Evolutionary conservation across 2,888 invertebrate species (phyloP), one percentile per base, ranked within the genome.

Genomic region (Operophtera brumata): DNA sequence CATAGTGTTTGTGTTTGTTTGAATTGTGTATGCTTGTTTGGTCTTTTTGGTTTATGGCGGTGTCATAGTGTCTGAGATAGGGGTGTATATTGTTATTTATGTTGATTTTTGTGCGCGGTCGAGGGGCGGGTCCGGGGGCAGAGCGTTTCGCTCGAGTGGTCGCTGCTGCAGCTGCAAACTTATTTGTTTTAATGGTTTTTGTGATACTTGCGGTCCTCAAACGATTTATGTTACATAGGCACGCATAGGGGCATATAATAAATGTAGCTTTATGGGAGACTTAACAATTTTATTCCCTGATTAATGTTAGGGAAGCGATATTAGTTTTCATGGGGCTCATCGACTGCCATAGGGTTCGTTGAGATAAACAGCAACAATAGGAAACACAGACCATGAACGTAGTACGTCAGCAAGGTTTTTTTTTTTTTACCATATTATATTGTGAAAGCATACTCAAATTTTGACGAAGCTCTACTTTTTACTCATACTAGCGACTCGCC

Each of bases 61-160:
- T 80, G 81, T 83, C 77, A 80, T 78, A 77, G 84, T 86, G 82
- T 85, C 75, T 83, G 81, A 85, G 86, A 87, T 88, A 86, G 89
- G 90, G 90, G 89, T 89, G 88, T 88, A 85, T 85, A 86, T 86
- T 86, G 88, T 89, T 90, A 89, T 88, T 88, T 88, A 90, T 89
- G 89, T 86, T 89, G 88, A 87, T 87, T 89, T 86, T 83, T 84
- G 86, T 85, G 81, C 84, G 77, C 77, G 77, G 73, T 73, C 78
- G 66, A 73, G 81, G 83, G 87, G 89, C 86, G 86, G 88, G 82
- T 76, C 76, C 54, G 70, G 78, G 81, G 90, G 88, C 86, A 67
- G 86, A 76, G 73, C 86, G 82, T 71, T 74, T 66, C 75, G 81
- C 81, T 80, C 73, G 85, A 85, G 82, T 84, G 85, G 82, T 57